These are phyloP conservation scores for Branchinecta sandiegonensis DNA, from an alignment of 2,888 invertebrate species.

Conservation along the genomic window DNA sequence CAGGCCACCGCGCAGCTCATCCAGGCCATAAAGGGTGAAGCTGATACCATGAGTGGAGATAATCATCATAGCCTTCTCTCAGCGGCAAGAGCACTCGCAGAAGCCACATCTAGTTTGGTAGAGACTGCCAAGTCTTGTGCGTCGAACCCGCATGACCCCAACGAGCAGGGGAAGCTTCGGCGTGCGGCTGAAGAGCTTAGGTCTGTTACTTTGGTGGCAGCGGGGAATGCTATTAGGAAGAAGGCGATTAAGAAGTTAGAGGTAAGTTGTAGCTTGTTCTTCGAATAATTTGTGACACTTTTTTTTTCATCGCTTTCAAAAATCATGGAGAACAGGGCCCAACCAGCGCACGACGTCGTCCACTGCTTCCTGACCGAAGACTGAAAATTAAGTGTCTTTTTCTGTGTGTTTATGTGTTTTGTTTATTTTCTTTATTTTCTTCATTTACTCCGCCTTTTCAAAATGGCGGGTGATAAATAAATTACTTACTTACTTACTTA, in stretches of 20 bases:
- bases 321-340: too few relatives aligned
- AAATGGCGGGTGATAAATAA: too few relatives aligned
- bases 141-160: conserved; percentile 61
- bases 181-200: conserved; percentile 85
- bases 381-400: too few relatives aligned
- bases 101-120: conserved; percentile 92
- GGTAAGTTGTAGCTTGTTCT: conserved; percentile 32
- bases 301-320: too few relatives aligned
- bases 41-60: conserved; percentile 71
- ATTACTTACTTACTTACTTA: too few relatives aligned
- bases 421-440: too few relatives aligned
- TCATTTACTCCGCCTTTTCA: too few relatives aligned
- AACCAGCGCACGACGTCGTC: too few relatives aligned
- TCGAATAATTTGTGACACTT: too few relatives aligned
- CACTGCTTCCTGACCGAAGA: too few relatives aligned
- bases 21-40: conserved; percentile 85
- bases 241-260: conserved; percentile 52
- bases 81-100: conserved; percentile 86
- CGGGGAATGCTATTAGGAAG: conserved; percentile 59
- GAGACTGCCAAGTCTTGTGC: conserved; percentile 91
- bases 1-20: conserved; percentile 89
- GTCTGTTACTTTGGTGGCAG: conserved; percentile 67
- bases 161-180: conserved; percentile 66
- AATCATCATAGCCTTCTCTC: conserved; percentile 76
- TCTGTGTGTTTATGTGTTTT: too few relatives aligned